These are phyloP conservation scores for Labeo rohita DNA, from an alignment of 2,113 vertebrate genomes.

Conservation along the genomic window DNA sequence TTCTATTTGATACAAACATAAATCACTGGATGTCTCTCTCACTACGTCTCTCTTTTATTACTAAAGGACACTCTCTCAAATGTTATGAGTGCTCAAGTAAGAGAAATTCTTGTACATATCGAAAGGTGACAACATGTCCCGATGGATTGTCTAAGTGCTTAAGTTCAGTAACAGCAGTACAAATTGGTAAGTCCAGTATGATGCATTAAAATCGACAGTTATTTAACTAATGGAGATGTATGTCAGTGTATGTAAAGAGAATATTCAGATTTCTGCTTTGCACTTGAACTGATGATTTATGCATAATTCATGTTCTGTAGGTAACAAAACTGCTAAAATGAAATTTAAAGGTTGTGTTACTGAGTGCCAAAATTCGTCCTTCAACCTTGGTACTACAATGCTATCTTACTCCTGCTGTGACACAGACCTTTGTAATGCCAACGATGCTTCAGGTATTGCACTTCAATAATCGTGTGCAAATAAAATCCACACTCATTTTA, in stretches of 20 bases:
- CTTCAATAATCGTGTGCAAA: not conserved
- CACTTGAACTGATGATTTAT: not conserved
- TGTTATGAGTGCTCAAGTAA: no score
- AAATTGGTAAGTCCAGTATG: not conserved
- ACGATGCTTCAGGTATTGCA: not conserved
- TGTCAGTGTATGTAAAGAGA: not conserved
- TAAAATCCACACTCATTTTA: not conserved
- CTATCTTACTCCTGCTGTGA: constrained; percentile 9
- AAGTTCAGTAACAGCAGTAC: not conserved
- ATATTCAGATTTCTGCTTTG: not conserved
- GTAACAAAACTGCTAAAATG: not conserved
- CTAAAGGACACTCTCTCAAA: no score
- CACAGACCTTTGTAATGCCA: not conserved
- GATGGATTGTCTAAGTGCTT: not conserved
- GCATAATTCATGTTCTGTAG: not conserved
- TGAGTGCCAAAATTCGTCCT: not conserved
- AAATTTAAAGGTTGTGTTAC: not conserved
- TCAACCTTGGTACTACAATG: not conserved
- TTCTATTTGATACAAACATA: no score
- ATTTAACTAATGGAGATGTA: no score
- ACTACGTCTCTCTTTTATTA: no score
- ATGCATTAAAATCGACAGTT: not conserved
- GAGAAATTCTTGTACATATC: not conserved
- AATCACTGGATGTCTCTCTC: no score
- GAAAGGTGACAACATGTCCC: not conserved